Evolutionary conservation across 2,888 invertebrate genomes (phyloP).

Genomic region (Xestia rhomboidea): DNA sequence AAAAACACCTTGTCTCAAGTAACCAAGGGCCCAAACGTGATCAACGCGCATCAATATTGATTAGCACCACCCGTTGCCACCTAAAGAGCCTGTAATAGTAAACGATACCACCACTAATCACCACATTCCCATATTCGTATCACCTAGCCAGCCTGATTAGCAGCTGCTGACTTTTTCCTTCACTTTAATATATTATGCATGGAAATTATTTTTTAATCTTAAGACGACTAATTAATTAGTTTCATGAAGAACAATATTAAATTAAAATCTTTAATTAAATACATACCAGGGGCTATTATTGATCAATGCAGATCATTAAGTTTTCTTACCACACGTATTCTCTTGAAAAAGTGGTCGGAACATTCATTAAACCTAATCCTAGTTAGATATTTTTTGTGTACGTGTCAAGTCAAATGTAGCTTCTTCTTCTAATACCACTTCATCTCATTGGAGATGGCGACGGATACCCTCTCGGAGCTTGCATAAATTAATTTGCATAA

Average conservation of each 20-base stretch:
- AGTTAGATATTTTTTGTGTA: slow-evolving; percentile 28
- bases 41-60: slow-evolving; percentile 50
- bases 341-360: slow-evolving; percentile 49
- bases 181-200: slow-evolving; percentile 28
- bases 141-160: slow-evolving; percentile 31
- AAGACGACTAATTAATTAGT: slow-evolving; percentile 53
- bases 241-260: slow-evolving; percentile 42
- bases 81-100: slow-evolving; percentile 30
- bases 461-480: slow-evolving; percentile 17
- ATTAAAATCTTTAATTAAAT: slow-evolving; percentile 52
- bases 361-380: slow-evolving; percentile 44
- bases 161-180: slow-evolving; percentile 31
- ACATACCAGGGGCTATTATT: slow-evolving; percentile 35
- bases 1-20: background rate
- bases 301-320: slow-evolving; percentile 37
- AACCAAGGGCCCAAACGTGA: slow-evolving; percentile 13
- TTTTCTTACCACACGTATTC: slow-evolving; percentile 49
- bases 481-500: slow-evolving; percentile 53
- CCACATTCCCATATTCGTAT: slow-evolving; percentile 36
- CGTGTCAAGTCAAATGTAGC: too few species aligned
- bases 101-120: slow-evolving; percentile 28
- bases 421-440: slow-evolving; percentile 30
- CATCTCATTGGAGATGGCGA: slow-evolving; percentile 23
- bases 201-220: slow-evolving; percentile 32
- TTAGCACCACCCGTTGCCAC: slow-evolving; percentile 19